Evolutionary conservation across 1,140 invertebrate genomes (phyloP).

Genomic region (Micrasema longulum): DNA sequence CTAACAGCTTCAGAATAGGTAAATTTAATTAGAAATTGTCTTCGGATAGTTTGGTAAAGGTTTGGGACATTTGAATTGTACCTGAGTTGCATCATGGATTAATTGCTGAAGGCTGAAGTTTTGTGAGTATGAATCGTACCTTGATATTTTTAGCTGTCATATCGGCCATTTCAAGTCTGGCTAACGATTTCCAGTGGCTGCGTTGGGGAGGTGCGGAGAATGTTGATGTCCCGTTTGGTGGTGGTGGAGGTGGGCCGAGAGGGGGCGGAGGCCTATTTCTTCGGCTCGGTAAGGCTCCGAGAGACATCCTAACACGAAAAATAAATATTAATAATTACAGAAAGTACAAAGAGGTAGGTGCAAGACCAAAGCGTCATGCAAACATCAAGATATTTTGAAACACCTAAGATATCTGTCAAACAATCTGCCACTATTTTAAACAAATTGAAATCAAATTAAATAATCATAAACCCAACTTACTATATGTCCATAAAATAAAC

Average conservation of each 20-base stretch:
- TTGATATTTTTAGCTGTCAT: constrained; percentile 53
- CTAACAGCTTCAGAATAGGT: no score
- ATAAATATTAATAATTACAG: neutral
- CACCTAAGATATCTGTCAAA: neutral
- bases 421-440: neutral
- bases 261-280: constrained; percentile 30
- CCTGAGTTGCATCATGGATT: no score
- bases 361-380: constrained; percentile 5
- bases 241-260: constrained; percentile 17
- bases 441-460: no score
- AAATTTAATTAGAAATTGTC: no score
- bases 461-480: no score
- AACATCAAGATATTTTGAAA: constrained; percentile 20
- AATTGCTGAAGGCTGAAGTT: no score
- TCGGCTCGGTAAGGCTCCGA: constrained; percentile 48
- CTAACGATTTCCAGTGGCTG: constrained; percentile 48
- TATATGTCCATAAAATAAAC: no score
- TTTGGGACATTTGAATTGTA: no score
- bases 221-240: neutral
- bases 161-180: constrained; percentile 49
- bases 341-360: neutral
- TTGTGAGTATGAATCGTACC: no score
- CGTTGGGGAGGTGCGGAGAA: constrained; percentile 2
- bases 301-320: constrained; percentile 37
- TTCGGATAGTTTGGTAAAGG: no score